Conservation (phyloP, 37 sponge, comb jelly and placozoan genomes). For the Cliona cf. orientalis region DNA sequence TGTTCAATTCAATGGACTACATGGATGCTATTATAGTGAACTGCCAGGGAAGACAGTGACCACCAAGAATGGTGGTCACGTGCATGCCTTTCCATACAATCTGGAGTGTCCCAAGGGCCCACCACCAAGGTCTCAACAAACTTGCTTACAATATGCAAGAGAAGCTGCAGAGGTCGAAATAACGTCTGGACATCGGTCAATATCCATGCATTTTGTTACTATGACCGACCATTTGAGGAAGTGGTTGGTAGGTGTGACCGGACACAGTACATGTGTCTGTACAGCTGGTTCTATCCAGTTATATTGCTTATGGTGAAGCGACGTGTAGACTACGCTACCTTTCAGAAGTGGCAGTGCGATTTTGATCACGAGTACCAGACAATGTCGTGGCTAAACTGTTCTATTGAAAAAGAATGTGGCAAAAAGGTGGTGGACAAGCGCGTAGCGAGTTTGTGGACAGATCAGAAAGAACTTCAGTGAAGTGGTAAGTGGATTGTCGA, state of each 20-base stretch:
- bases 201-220: constrained; percentile 46
- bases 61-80: too few species aligned
- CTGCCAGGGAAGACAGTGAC: too few species aligned
- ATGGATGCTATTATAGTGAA: too few species aligned
- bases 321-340: constrained; percentile 51
- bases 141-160: not conserved
- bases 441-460: not conserved
- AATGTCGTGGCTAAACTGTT: constrained; percentile 61
- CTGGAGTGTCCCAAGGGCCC: too few species aligned
- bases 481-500: too few species aligned
- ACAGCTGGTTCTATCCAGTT: too few species aligned
- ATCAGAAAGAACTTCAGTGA: not conserved
- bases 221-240: constrained; percentile 40
- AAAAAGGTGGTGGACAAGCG: constrained; percentile 14
- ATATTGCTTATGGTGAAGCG: too few species aligned
- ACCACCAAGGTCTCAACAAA: too few species aligned
- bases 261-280: constrained; percentile 5
- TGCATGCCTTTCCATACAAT: too few species aligned
- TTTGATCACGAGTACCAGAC: constrained; percentile 67
- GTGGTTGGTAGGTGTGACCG: constrained; percentile 48
- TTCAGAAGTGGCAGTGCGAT: constrained; percentile 67
- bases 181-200: constrained; percentile 61
- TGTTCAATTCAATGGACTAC: too few species aligned
- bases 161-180: constrained; percentile 53
- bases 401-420: constrained; percentile 18